Evolutionary conservation across 2,113 vertebrate species (phyloP).

Genomic region (Sialia sialis): DNA sequence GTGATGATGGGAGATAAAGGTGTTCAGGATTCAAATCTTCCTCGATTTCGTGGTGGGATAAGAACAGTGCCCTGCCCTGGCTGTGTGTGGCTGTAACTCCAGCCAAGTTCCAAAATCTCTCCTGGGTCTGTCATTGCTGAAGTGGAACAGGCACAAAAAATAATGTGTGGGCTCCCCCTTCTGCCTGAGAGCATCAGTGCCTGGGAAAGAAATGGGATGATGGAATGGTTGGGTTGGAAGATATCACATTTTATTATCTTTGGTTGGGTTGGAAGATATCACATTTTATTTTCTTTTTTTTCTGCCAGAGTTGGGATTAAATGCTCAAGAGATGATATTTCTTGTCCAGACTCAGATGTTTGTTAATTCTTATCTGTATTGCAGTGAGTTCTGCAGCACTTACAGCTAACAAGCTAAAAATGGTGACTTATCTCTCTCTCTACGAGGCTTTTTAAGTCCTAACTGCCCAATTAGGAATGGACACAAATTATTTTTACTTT

Average conservation of each 20-base stretch:
- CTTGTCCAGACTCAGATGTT: too few relatives aligned
- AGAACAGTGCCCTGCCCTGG: not conserved
- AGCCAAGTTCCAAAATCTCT: not conserved
- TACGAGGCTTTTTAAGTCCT: too few relatives aligned
- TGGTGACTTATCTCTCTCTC: too few relatives aligned
- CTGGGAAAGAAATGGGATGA: not conserved
- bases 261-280: not conserved
- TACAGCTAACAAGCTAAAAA: too few relatives aligned
- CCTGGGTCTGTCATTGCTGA: not conserved
- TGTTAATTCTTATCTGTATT: too few relatives aligned
- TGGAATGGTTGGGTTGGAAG: not conserved
- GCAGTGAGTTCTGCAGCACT: too few relatives aligned
- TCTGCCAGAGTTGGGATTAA: too few relatives aligned
- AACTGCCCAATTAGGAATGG: too few relatives aligned
- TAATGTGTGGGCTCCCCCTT: slow-evolving; percentile 54
- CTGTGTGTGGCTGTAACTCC: not conserved
- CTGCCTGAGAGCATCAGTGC: slow-evolving; percentile 1
- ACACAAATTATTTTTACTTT: too few relatives aligned
- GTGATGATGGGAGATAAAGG: not conserved
- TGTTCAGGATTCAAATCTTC: slow-evolving; percentile 9
- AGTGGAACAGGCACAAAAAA: not conserved
- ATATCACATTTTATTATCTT: too few relatives aligned
- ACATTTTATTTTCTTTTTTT: too few relatives aligned
- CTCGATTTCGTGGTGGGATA: not conserved
- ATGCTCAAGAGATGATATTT: too few relatives aligned